Evolutionary conservation across 2,113 vertebrate genomes (phyloP).

Genomic region (Pelobates fuscus): DNA sequence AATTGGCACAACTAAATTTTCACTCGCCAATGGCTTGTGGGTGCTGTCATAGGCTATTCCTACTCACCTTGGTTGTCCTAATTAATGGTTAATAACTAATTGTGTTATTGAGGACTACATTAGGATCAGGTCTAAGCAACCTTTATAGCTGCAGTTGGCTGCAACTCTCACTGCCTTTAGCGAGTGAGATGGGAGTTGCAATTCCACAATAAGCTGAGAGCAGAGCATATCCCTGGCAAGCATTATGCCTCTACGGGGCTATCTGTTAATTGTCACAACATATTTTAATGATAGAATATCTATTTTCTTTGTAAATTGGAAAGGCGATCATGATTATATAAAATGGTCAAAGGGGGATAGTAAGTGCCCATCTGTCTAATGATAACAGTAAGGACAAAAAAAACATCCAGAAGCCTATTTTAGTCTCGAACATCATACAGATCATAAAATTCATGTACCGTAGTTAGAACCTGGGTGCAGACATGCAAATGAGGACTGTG

Average conservation of each 20-base stretch:
- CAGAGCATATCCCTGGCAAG: too few relatives aligned
- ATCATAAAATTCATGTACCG: slow-evolving; percentile 46
- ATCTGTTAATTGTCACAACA: neutral
- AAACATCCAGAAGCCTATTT: slow-evolving; percentile 31
- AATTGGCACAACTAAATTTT: too few relatives aligned
- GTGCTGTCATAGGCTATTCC: too few relatives aligned
- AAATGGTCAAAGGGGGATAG: slow-evolving; percentile 37
- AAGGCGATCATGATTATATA: slow-evolving; percentile 26
- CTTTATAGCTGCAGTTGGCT: too few relatives aligned
- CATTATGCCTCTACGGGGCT: neutral
- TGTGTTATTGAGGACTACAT: too few relatives aligned
- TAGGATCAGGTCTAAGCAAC: too few relatives aligned
- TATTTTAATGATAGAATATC: neutral
- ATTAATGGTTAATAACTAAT: too few relatives aligned
- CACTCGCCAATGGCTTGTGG: too few relatives aligned
- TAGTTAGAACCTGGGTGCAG: slow-evolving; percentile 35
- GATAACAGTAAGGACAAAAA: slow-evolving; percentile 24
- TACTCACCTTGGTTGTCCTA: too few relatives aligned
- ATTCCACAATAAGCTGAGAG: too few relatives aligned
- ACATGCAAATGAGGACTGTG: slow-evolving; percentile 45
- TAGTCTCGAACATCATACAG: slow-evolving; percentile 35
- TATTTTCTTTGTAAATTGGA: slow-evolving; percentile 38
- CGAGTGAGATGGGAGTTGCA: too few relatives aligned
- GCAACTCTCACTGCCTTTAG: too few relatives aligned
- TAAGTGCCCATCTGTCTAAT: slow-evolving; percentile 42